Evolutionary conservation across 30 jellyfish, hydroid and myxozoan species (phyloP), one percentile per base, ranked within the genome.

Genomic region (Pelagia noctiluca): DNA sequence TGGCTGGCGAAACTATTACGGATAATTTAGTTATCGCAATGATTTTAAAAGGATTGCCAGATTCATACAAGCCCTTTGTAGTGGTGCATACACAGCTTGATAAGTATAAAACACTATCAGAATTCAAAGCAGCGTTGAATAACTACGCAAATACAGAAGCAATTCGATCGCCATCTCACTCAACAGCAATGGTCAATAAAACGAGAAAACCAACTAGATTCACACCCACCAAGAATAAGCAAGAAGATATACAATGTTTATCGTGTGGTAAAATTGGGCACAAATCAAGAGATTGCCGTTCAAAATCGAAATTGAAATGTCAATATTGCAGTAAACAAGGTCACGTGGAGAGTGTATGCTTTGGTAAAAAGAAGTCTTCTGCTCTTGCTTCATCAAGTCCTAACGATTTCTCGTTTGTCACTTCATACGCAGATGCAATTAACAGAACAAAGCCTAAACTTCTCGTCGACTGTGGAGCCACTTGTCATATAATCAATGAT

Each of bases 71-170:
- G 46, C 74, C 87, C 19, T 86, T 86, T 76, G 75, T 86, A 2
- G 96, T 82, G 53, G 78, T 66, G 3, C 92, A 82, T 69, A 82
- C 86, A 24, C 92, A 82, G 36, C 74, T 68, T 18, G 92, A 82
- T 50, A 82, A 80, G 73, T 50, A 34, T 33, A 82, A 82, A 50
- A 68, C 86, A 3, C 52, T 66, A 36, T 31, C 86, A 33, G 86
- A 47, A 33, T 82, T 82, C 35, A 82, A 82, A 35, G 92, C 92
- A 82, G 92, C 86, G 3, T 66, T 65, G 36, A 65, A 68, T 66
- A 82, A 69, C 46, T 66, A 30, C 36, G 78, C 92, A n/a, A 82
- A 82, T 38, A 82, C 70, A 1, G 92, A 68, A 53, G 82, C 86
- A 3, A 1, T 63, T 0, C 72, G 91, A 4, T 63, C 91, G 19